These are phyloP conservation scores for Hypsibius dujardini DNA, from an alignment of 1,140 invertebrate genomes.

Conservation along the genomic window DNA sequence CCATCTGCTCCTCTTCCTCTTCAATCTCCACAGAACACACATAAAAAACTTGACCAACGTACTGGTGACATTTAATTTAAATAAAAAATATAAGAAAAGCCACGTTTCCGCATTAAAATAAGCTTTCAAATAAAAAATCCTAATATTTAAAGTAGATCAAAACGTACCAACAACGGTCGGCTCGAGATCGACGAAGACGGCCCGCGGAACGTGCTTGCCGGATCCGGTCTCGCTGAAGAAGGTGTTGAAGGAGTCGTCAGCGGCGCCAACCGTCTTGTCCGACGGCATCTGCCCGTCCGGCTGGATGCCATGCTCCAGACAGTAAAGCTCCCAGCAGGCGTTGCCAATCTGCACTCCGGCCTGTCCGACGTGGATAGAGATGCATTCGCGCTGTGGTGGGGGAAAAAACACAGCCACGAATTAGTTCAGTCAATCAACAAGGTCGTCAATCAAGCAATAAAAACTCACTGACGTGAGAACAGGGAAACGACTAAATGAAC, in stretches of 20 bases:
- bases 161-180: slow-evolving; percentile 34
- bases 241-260: slow-evolving; percentile 50
- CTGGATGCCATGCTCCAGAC: slow-evolving; percentile 30
- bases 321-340: slow-evolving; percentile 40
- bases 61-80: too few species aligned
- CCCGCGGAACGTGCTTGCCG: slow-evolving; percentile 37
- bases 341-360: slow-evolving; percentile 30
- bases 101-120: too few species aligned
- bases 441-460: too few species aligned
- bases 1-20: too few species aligned
- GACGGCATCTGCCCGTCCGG: slow-evolving; percentile 36
- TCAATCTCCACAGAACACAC: too few species aligned
- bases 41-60: too few species aligned
- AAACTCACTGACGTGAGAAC: too few species aligned
- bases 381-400: slow-evolving; percentile 29
- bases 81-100: too few species aligned
- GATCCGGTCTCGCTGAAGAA: slow-evolving; percentile 52
- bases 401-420: slow-evolving; percentile 19
- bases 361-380: slow-evolving; percentile 29
- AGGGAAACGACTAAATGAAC: too few species aligned
- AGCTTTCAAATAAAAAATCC: too few species aligned
- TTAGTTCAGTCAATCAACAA: too few species aligned
- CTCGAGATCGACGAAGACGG: slow-evolving; percentile 35
- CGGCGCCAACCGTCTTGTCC: slow-evolving; percentile 32
- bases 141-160: too few species aligned